These are phyloP conservation scores for Marisa cornuarietis DNA, from an alignment of 1,140 invertebrate genomes.

Conservation along the genomic window DNA sequence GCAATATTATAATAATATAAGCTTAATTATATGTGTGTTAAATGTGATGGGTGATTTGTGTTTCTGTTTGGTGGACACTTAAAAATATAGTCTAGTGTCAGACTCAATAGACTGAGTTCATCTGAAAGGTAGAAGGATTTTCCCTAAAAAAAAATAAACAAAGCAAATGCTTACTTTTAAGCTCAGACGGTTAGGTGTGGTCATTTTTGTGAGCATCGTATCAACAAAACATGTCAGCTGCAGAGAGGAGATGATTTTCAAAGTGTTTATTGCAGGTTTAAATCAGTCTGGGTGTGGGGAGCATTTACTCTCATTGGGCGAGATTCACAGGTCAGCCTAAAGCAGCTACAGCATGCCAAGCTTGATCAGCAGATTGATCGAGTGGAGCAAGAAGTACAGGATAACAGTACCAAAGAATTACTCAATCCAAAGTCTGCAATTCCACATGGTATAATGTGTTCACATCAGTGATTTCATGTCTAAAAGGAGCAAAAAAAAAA, in stretches of 20 bases:
- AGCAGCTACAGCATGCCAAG: constrained; percentile 52
- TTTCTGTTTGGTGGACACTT: too few species aligned
- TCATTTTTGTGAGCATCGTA: background rate
- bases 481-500: too few species aligned
- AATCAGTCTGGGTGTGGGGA: constrained; percentile 44
- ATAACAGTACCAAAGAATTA: constrained; percentile 38
- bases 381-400: constrained; percentile 45
- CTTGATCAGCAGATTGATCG: constrained; percentile 57
- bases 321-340: constrained; percentile 49
- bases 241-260: background rate
- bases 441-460: constrained; percentile 32
- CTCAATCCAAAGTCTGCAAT: constrained; percentile 53
- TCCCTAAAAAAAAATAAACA: too few species aligned
- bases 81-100: too few species aligned
- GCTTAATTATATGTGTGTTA: too few species aligned
- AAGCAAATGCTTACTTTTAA: too few species aligned
- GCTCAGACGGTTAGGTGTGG: too few species aligned
- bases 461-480: too few species aligned
- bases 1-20: too few species aligned
- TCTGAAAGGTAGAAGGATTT: too few species aligned
- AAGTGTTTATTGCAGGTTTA: constrained; percentile 36
- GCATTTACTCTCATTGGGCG: constrained; percentile 57
- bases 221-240: background rate
- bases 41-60: too few species aligned
- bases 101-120: too few species aligned